Conservation (phyloP, 1,140 invertebrate species). For the Paralvinella palmiformis region DNA sequence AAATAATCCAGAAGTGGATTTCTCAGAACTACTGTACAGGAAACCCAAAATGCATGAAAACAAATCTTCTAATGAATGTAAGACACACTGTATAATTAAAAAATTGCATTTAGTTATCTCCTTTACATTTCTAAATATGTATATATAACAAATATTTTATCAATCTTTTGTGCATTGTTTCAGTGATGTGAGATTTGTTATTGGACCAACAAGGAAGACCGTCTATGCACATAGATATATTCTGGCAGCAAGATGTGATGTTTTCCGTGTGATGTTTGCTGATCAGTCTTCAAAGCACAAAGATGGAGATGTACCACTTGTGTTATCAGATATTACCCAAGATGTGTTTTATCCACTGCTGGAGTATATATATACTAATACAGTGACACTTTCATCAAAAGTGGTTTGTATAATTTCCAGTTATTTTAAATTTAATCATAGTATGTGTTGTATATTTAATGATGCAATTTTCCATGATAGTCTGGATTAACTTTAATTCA, state of each 20-base stretch:
- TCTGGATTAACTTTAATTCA: background rate
- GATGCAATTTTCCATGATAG: background rate
- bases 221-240: conserved; percentile 46
- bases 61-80: too few relatives aligned
- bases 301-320: conserved; percentile 39
- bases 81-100: too few relatives aligned
- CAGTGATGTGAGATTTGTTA: conserved; percentile 46
- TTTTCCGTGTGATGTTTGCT: conserved; percentile 46
- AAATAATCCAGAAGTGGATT: too few relatives aligned
- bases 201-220: conserved; percentile 39
- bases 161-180: too few relatives aligned
- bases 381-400: conserved; percentile 41
- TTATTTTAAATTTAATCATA: conserved; percentile 3
- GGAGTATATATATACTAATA: conserved; percentile 48
- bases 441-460: background rate
- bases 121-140: too few relatives aligned
- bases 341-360: conserved; percentile 44
- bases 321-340: conserved; percentile 40
- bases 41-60: too few relatives aligned
- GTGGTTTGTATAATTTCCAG: conserved; percentile 30
- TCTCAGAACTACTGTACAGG: too few relatives aligned
- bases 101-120: too few relatives aligned
- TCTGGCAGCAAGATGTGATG: conserved; percentile 44
- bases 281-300: conserved; percentile 31
- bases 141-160: too few relatives aligned